These are phyloP conservation scores for Drosophila robusta DNA, from an alignment of 2,888 invertebrate genomes.

Conservation along the genomic window DNA sequence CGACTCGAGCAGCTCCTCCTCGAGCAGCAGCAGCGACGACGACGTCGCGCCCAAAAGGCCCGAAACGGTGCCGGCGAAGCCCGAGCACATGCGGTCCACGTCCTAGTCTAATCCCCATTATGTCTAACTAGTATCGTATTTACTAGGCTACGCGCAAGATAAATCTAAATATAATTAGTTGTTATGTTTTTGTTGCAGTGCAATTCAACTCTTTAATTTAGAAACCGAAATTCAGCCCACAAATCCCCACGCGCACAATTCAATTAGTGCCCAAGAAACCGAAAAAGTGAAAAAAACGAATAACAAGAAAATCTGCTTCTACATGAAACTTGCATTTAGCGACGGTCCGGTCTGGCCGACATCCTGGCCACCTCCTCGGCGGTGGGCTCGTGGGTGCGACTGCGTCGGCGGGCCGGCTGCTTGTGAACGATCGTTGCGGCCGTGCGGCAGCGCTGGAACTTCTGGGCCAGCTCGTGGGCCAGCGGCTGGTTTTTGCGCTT, in stretches of 20 bases:
- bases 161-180: conserved; percentile 51
- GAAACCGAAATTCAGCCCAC: not conserved
- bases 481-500: conserved; percentile 12
- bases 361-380: not conserved
- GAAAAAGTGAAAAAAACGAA: not conserved
- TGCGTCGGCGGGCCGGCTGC: not conserved
- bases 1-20: conserved; percentile 75
- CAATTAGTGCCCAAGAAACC: not conserved
- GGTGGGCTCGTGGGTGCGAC: not conserved
- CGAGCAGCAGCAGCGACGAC: conserved; percentile 80
- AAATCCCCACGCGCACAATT: not conserved
- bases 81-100: conserved; percentile 25
- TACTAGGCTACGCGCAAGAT: conserved; percentile 32
- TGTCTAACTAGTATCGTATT: conserved; percentile 64
- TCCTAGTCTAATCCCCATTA: conserved; percentile 50
- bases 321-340: no score
- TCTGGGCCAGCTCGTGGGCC: not conserved
- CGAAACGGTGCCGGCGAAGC: conserved; percentile 76
- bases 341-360: no score
- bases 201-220: conserved; percentile 1
- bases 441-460: not conserved
- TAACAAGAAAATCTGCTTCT: no score
- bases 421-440: not conserved
- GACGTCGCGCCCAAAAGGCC: conserved; percentile 79
- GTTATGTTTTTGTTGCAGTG: conserved; percentile 47